phyloP scores from a whole-genome alignment of 2,888 invertebrate species.

The Trachelus tabidus region DNA sequence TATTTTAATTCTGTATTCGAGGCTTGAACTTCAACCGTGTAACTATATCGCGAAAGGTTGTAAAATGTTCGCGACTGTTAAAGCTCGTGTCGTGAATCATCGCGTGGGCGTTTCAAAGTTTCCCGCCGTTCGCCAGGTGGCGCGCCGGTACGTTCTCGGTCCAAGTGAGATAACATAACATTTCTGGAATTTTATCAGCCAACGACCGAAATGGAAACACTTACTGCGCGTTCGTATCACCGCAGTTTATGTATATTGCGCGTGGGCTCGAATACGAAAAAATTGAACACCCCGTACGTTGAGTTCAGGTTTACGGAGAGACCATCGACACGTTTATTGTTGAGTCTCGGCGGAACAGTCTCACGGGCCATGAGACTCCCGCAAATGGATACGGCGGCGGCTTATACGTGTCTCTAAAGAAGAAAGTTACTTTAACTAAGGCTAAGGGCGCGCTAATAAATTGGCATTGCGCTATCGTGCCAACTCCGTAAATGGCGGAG shows the following conservation, averaged over 20 bases:
- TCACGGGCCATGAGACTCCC: conserved; percentile 16
- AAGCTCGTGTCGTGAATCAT: not conserved
- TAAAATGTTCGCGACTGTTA: not conserved
- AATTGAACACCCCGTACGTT: conserved; percentile 5
- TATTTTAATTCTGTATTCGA: not conserved
- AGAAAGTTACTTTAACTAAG: conserved; percentile 47
- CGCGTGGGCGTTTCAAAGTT: not conserved
- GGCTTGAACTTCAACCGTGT: not conserved
- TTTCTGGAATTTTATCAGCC: not conserved
- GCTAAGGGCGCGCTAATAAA: conserved; percentile 61
- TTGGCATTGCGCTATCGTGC: conserved; percentile 49
- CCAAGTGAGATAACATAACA: not conserved
- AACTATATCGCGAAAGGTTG: not conserved
- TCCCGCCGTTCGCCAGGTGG: not conserved
- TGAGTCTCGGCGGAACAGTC: not conserved
- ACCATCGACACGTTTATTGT: not conserved
- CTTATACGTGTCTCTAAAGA: not conserved
- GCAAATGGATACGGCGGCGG: not conserved
- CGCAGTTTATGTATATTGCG: conserved; percentile 40
- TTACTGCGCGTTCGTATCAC: not conserved
- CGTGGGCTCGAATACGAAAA: conserved; percentile 22
- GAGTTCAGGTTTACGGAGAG: not conserved
- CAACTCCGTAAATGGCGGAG: not conserved
- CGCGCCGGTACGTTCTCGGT: not conserved
- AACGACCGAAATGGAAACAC: not conserved